A percentile compares a stretch with the other conserved stretches of the same genome.
phyloP scores from a whole-genome alignment of 2,797 vertebrate genomes.

The Acridotheres tristis region DNA sequence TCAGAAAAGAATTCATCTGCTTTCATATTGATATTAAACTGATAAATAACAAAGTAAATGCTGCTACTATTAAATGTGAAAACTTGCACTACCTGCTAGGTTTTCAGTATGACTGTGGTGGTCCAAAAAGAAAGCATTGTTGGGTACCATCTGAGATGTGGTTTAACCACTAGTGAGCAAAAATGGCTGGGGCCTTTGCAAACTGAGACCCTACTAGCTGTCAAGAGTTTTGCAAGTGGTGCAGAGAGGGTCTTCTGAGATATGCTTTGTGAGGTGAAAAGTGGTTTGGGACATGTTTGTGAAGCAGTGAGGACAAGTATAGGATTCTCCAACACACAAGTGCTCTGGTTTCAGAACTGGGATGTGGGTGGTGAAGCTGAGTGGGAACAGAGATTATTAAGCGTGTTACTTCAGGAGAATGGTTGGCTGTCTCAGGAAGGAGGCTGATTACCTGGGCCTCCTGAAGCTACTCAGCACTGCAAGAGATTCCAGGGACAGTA shows the following conservation, averaged over 20 bases:
- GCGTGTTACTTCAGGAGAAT: rapidly evolving
- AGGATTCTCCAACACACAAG: not conserved
- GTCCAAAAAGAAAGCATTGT: not conserved
- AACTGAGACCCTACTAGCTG: not conserved
- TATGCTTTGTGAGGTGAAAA: not conserved
- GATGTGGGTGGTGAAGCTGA: not conserved
- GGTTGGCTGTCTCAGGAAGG: not conserved
- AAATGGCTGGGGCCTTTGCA: not conserved
- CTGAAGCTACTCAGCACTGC: not conserved
- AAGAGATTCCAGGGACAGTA: not conserved
- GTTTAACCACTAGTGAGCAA: not conserved
- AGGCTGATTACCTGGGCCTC: rapidly evolving
- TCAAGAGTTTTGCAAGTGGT: not conserved
- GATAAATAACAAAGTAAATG: not conserved
- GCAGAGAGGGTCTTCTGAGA: not conserved
- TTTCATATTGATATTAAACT: not conserved
- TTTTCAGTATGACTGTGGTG: not conserved
- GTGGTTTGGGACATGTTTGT: not conserved
- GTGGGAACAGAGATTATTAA: not conserved
- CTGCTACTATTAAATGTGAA: not conserved
- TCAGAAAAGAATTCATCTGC: not conserved
- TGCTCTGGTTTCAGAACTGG: not conserved
- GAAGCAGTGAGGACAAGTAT: not conserved
- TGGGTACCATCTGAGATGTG: not conserved
- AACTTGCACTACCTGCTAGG: not conserved